Base-by-base conservation (phyloP, 2,797 vertebrate genomes). In the Eulemur coronatus region DNA sequence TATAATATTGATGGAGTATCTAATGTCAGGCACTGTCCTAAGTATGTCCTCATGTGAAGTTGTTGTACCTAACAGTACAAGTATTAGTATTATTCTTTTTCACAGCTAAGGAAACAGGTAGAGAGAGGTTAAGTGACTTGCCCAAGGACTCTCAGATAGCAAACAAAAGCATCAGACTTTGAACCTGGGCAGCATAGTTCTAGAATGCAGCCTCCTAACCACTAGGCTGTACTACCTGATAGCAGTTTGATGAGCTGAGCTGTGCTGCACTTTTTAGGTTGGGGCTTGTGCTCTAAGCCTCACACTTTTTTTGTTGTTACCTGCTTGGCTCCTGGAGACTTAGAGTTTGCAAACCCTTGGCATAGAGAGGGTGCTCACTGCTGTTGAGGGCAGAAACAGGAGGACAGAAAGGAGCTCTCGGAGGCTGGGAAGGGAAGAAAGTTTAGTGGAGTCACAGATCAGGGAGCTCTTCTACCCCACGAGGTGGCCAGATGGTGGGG, bases 111-210 rank as follows among this genome's bases (percentile, higher is more conserved):
- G 61, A 75, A 80, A 63, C 14, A 35, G 33, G 57, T 55, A 67
- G 28, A 76, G 72, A 81, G 15, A 22, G 24, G 35, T 48, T 84
- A 80, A 67, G 43, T 92, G 65, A 65, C 67, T 92, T n/a, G 73
- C 73, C 41, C 82, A 52, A 80, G 70, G 91, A 59, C n/a, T 73
- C 76, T 70, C 24, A 76, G 89, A 79, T 1, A 15, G 33, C 89
- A 76, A 65, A 72, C 2, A 41, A 43, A 6, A 52, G 57, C 35
- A 46, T 12, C 46, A 33, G 33, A 33, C 89, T 78, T 48, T 38
- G 93, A 94, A 82, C n/a, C 55, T 30, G n/a, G 70, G 55, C 22
- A 48, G 43, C 52, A 72, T 2, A 52, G n/a, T 8, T 70, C 46
- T 79, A 72, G 84, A 79, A 72, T 17, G 14, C 38, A 65, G 26